Percentiles rank a stretch among this genome's conserved stretches.
phyloP scores from a whole-genome alignment of 1,140 invertebrate species.

The Xylocopa sonorina region DNA sequence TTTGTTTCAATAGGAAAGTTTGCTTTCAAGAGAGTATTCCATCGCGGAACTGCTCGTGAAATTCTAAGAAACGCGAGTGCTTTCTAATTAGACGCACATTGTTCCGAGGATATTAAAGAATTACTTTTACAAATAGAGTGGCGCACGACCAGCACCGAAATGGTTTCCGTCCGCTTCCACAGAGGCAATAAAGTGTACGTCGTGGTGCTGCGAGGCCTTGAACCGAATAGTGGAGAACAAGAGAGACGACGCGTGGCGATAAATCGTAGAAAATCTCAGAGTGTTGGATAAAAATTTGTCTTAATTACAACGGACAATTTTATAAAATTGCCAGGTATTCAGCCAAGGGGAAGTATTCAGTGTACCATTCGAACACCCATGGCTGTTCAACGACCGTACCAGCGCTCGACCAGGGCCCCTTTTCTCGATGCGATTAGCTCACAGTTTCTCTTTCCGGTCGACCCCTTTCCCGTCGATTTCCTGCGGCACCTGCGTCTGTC shows the following conservation, averaged over 20 bases:
- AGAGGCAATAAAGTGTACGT: background rate
- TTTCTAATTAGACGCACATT: conserved; percentile 19
- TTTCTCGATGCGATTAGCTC: conserved; percentile 48
- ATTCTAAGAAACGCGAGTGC: conserved; percentile 25
- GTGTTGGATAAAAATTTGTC: background rate
- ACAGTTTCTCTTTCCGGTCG: conserved; percentile 57
- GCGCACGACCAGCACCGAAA: background rate
- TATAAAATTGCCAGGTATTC: too few species aligned
- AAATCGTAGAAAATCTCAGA: too few species aligned
- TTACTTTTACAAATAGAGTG: background rate
- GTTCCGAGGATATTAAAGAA: background rate
- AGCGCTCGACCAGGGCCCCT: background rate
- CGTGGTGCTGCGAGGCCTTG: background rate
- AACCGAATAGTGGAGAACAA: background rate
- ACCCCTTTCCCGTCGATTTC: conserved; percentile 49
- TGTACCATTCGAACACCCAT: background rate
- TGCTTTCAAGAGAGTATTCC: conserved; percentile 8
- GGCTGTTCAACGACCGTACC: conserved; percentile 18
- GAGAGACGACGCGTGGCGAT: background rate
- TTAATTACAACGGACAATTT: too few species aligned
- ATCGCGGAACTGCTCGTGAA: background rate
- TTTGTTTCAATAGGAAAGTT: conserved; percentile 2
- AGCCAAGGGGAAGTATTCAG: too few species aligned
- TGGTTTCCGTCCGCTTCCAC: background rate
- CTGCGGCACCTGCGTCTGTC: conserved; percentile 43